Base-by-base conservation (phyloP, 2,113 vertebrate species). In the Sinocyclocheilus rhinocerous region DNA sequence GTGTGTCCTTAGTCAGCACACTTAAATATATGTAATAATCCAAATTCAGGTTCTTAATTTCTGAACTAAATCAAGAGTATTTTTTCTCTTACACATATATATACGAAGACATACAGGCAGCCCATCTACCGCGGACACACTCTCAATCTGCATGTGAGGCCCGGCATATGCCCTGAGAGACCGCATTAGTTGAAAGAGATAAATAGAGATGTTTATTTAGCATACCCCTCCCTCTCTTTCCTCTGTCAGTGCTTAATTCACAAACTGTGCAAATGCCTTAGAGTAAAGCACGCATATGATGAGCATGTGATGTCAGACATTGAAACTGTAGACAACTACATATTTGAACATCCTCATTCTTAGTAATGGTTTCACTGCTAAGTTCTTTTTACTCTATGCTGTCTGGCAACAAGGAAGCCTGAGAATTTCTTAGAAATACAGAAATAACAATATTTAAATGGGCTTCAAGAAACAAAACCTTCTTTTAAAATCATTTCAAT, bases 121-220 rank as follows among this genome's bases (percentile, higher is more conserved):
- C 16, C 45, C 24, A 50, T 76, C 48, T 52, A 52, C 20, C 2
- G n/a, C 36, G n/a, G 10, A 36, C 26, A 33, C 52, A 63, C 13
- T 24, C 50, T 11, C 52, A 12, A 7, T 33, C 67, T 70, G 76
- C 69, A 36, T 52, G 59, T 89, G 36, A 76, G 86, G 29, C 81
- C 75, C 84, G 82, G 10, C 50, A 85, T 67, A 45, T 89, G 81
- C 89, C 92, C 80, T 59, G 4, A 22, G 91, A 87, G 89, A 87
- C 86, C 55, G 69, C 83, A 90, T 86, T 84, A 90, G 90, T 88
- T 88, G 81, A 90, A 93, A 87, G 50, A 92, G 84, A 87, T 89
- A 86, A 89, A 83, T 39, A 73, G 48, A 87, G 26, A 87, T 87
- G 36, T 91, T 91, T 91, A 88, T 91, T 88, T 91, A 86, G 76